A percentile compares a stretch with the other conserved stretches of the same genome.
Evolutionary conservation across 2,888 invertebrate genomes (phyloP).

Genomic region (Ectobius pallidus): DNA sequence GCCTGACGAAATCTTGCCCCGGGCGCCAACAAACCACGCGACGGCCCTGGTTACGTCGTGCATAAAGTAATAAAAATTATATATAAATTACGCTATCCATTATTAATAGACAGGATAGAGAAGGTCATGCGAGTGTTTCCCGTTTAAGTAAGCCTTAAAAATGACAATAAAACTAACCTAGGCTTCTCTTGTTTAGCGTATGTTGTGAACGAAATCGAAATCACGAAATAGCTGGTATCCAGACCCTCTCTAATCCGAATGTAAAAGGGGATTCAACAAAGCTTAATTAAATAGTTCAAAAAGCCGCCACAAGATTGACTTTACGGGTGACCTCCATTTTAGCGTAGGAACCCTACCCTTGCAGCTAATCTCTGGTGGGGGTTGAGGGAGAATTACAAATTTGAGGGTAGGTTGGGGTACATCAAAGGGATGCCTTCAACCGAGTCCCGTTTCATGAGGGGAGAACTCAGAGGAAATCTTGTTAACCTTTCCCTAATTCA

Average conservation of each 20-base stretch:
- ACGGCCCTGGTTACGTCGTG: too few relatives aligned
- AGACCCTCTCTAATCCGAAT: too few relatives aligned
- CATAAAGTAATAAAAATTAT: too few relatives aligned
- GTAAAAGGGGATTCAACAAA: constrained; percentile 14
- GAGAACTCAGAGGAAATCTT: constrained; percentile 14
- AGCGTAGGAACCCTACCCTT: background rate
- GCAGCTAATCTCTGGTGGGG: background rate
- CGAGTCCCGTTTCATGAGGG: background rate
- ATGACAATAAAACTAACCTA: too few relatives aligned
- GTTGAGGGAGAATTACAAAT: constrained; percentile 4
- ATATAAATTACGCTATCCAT: too few relatives aligned
- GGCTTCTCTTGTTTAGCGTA: background rate
- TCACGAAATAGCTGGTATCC: constrained; percentile 1
- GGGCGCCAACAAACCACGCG: too few relatives aligned
- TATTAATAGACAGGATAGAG: too few relatives aligned
- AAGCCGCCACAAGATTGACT: constrained; percentile 24
- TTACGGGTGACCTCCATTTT: constrained; percentile 16
- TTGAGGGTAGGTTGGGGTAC: constrained; percentile 12
- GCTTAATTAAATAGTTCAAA: constrained; percentile 21
- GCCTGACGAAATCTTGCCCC: too few relatives aligned
- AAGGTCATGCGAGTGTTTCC: too few relatives aligned
- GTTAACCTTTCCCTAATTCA: constrained; percentile 22
- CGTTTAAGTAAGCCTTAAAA: too few relatives aligned
- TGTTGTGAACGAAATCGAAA: background rate
- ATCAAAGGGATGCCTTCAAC: constrained; percentile 18